Percentiles rank a stretch among this genome's conserved stretches.
Conservation (phyloP, 2,113 vertebrate species). For the Lipophrys pholis region DNA sequence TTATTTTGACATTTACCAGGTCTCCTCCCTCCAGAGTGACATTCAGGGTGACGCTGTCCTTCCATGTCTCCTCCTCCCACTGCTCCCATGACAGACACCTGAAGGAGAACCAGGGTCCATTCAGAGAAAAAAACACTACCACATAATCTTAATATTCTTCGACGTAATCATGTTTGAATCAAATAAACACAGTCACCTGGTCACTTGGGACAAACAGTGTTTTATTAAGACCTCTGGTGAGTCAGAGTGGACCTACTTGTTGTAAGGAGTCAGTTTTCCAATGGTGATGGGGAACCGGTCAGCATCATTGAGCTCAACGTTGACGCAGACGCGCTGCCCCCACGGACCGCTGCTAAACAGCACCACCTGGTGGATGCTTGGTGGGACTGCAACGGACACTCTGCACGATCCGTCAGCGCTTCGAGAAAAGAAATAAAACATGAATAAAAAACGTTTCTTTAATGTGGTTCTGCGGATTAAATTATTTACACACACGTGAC, state of each 20-base stretch:
- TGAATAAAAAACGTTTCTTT: too few relatives aligned
- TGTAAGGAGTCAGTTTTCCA: conserved; percentile 81
- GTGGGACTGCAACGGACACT: conserved; percentile 67
- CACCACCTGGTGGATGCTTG: conserved; percentile 78
- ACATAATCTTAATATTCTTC: neutral
- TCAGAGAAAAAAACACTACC: neutral
- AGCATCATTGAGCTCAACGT: conserved; percentile 74
- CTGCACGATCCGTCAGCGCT: conserved; percentile 57
- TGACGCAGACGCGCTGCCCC: conserved; percentile 73
- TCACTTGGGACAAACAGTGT: neutral
- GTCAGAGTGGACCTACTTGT: conserved; percentile 66
- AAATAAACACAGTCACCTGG: too few relatives aligned
- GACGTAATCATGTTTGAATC: too few relatives aligned
- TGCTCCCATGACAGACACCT: conserved; percentile 84
- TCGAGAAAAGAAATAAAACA: neutral
- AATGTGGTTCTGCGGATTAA: too few relatives aligned
- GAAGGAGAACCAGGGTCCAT: neutral
- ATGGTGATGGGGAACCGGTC: conserved; percentile 71
- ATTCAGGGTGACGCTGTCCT: conserved; percentile 63
- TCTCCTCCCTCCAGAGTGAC: conserved; percentile 71
- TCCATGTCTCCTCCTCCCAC: conserved; percentile 81
- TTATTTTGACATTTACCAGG: conserved; percentile 41
- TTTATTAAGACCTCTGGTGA: neutral
- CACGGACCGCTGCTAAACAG: conserved; percentile 82
- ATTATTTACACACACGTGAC: too few relatives aligned